A percentile compares a stretch with the other conserved stretches of the same genome.
Evolutionary conservation across 1,140 invertebrate species (phyloP).

Genomic region (Diabrotica virgifera): DNA sequence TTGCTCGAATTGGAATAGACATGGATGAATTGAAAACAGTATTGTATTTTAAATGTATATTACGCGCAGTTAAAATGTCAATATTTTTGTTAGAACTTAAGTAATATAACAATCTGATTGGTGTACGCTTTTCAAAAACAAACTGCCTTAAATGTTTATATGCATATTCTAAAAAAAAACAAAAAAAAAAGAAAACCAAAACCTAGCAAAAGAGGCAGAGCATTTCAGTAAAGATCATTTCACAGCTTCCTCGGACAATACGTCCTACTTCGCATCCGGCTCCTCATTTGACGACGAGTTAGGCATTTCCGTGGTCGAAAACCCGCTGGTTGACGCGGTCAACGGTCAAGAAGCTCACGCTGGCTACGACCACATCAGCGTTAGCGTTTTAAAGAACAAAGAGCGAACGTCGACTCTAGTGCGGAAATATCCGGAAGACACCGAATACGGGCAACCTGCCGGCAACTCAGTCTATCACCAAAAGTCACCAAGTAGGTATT

Average conservation of each 20-base stretch:
- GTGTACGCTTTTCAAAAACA: slow-evolving; percentile 1
- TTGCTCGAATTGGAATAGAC: too few relatives aligned
- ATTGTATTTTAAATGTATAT: too few relatives aligned
- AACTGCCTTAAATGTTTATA: slow-evolving; percentile 11
- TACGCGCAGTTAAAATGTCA: too few relatives aligned
- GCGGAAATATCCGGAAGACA: slow-evolving; percentile 34
- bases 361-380: slow-evolving; percentile 44
- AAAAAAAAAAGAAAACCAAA: not conserved
- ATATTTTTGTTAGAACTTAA: too few relatives aligned
- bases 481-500: slow-evolving; percentile 48
- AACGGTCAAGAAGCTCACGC: slow-evolving; percentile 45
- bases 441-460: slow-evolving; percentile 23
- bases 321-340: slow-evolving; percentile 46
- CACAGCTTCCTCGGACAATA: slow-evolving; percentile 47
- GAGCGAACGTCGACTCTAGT: slow-evolving; percentile 27
- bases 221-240: slow-evolving; percentile 53
- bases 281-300: slow-evolving; percentile 44
- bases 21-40: too few relatives aligned
- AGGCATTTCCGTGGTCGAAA: slow-evolving; percentile 44
- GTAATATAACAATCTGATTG: not conserved
- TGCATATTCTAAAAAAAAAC: not conserved
- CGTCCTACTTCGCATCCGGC: slow-evolving; percentile 29
- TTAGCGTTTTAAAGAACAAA: slow-evolving; percentile 46
- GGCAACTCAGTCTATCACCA: slow-evolving; percentile 35
- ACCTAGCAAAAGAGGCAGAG: slow-evolving; percentile 35